Evolutionary conservation across 2,113 vertebrate genomes (phyloP).

Genomic region (Phrynocephalus versicolor): DNA sequence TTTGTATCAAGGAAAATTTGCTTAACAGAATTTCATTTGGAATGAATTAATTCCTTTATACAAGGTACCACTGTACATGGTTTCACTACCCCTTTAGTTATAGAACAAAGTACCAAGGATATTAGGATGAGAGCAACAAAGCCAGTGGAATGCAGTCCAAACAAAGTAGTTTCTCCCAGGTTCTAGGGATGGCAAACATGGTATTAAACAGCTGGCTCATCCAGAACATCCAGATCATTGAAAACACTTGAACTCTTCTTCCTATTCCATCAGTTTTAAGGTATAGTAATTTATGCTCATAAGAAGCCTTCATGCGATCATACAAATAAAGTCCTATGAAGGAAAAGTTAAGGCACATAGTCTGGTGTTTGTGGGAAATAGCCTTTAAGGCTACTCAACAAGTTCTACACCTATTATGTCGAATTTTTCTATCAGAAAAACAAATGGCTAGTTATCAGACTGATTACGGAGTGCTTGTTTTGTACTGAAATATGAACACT

Average conservation of each 20-base stretch:
- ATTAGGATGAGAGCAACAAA: not conserved
- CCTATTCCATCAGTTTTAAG: too few species aligned
- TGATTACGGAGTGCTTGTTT: not conserved
- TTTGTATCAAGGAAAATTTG: too few species aligned
- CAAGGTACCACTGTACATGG: too few species aligned
- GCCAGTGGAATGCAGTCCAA: not conserved
- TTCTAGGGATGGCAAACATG: too few species aligned
- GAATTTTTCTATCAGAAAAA: not conserved
- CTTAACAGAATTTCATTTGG: too few species aligned
- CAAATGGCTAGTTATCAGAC: not conserved
- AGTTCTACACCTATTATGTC: not conserved
- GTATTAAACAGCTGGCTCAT: too few species aligned
- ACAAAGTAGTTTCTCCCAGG: too few species aligned
- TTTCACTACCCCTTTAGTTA: not conserved
- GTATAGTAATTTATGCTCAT: too few species aligned
- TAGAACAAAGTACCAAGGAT: not conserved
- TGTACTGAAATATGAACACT: slow-evolving; percentile 26
- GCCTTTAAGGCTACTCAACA: not conserved
- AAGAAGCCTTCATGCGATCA: not conserved
- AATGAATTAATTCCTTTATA: too few species aligned
- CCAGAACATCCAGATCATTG: too few species aligned
- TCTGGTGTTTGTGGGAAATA: not conserved
- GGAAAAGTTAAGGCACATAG: not conserved
- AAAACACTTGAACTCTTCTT: too few species aligned
- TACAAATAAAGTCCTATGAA: not conserved